Evolutionary conservation across 2,888 invertebrate species (phyloP).

Genomic region (Hoplodrina ambigua): DNA sequence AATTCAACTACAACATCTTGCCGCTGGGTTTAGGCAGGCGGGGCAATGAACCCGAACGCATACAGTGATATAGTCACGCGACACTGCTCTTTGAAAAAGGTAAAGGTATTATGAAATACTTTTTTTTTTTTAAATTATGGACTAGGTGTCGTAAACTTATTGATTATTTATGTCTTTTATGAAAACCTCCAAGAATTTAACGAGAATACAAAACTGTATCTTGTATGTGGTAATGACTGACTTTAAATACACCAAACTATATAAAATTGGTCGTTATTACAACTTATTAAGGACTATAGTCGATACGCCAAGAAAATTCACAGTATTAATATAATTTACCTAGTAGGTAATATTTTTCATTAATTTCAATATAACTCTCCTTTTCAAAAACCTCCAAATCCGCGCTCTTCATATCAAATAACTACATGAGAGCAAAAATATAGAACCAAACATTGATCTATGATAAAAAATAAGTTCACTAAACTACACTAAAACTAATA

Average conservation of each 20-base stretch:
- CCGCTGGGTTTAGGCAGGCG: too few species aligned
- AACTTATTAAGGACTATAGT: slow-evolving; percentile 12
- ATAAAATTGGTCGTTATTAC: slow-evolving; percentile 25
- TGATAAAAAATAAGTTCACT: slow-evolving; percentile 75
- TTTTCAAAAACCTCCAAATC: slow-evolving; percentile 46
- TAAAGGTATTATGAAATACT: too few species aligned
- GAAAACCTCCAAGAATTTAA: too few species aligned
- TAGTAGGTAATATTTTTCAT: not conserved
- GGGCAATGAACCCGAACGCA: too few species aligned
- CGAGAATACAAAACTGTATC: too few species aligned
- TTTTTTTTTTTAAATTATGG: too few species aligned
- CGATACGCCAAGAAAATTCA: not conserved
- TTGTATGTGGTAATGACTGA: not conserved
- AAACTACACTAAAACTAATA: slow-evolving; percentile 73
- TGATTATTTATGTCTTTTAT: too few species aligned
- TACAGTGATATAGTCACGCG: too few species aligned
- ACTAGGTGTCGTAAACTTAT: too few species aligned
- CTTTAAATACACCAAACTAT: not conserved
- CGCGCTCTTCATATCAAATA: slow-evolving; percentile 53
- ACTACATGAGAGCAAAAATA: slow-evolving; percentile 59
- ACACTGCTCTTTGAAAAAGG: too few species aligned
- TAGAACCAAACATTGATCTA: slow-evolving; percentile 70
- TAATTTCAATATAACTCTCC: slow-evolving; percentile 6
- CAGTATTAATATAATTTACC: slow-evolving; percentile 13
- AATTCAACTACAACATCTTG: too few species aligned